Conservation (phyloP, 1,140 invertebrate species). For the Drosophila persimilis region DNA sequence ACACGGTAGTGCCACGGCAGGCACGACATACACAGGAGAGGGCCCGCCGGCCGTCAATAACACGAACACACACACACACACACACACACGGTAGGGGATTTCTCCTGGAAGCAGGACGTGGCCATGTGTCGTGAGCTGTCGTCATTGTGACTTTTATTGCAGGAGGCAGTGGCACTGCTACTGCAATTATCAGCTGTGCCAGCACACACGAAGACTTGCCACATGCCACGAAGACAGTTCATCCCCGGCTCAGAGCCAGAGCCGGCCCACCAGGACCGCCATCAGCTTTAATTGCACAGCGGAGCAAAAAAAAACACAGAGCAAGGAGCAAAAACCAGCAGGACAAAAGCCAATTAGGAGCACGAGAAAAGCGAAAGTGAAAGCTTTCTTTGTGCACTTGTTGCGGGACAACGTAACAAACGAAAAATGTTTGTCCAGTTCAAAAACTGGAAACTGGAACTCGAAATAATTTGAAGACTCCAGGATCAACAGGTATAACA, state of each 20-base stretch:
- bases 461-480: too few species aligned
- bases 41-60: slow-evolving; percentile 40
- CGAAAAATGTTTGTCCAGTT: too few species aligned
- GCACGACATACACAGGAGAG: slow-evolving; percentile 13
- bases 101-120: slow-evolving; percentile 3
- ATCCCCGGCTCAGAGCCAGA: slow-evolving; percentile 33
- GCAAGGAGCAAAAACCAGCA: slow-evolving; percentile 29
- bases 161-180: slow-evolving; percentile 30
- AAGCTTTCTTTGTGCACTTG: slow-evolving; percentile 49
- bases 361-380: neutral
- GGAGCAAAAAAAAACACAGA: slow-evolving; percentile 24
- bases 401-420: slow-evolving; percentile 6
- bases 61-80: slow-evolving; percentile 3
- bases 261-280: slow-evolving; percentile 8
- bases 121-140: slow-evolving; percentile 52
- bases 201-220: slow-evolving; percentile 1
- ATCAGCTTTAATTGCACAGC: slow-evolving; percentile 55
- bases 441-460: too few species aligned
- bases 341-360: slow-evolving; percentile 44
- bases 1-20: neutral
- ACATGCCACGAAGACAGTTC: slow-evolving; percentile 35
- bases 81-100: slow-evolving; percentile 15
- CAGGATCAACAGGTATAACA: too few species aligned
- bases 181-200: slow-evolving; percentile 54
- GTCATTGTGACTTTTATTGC: slow-evolving; percentile 50